Base-by-base conservation (phyloP, 2,113 vertebrate genomes). In the Upupa epops region DNA sequence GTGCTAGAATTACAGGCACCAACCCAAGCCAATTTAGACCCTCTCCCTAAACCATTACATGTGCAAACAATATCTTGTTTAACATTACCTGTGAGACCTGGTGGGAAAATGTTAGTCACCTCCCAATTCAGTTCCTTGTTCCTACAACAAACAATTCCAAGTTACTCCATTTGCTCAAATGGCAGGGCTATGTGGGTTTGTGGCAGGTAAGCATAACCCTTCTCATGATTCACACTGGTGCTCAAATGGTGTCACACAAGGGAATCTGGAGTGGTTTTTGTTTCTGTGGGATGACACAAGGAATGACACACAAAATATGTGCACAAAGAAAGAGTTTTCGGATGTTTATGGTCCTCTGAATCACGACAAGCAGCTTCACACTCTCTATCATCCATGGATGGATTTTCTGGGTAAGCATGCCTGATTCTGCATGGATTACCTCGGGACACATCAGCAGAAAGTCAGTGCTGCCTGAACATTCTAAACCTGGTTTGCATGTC, bases 401-500 rank as follows among this genome's bases (percentile, higher is more conserved):
- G 36, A 54, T 45, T 88, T 31, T 64, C 55, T 24, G 46, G 34
- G 48, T 84, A 48, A 72, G 60, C 12, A 42, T 21, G n/a, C 45
- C 40, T 45, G 37, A 51, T 69, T 56, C 69, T 61, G 74, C 66
- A 64, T 6, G 21, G 49, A 42, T 40, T 61, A 13, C 59, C 87
- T 25, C 3, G 32, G 42, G 74, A 74, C 78, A 76, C 55, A 20
- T 48, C 13, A 65, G 55, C 73, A 89, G 78, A 40, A 60, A 79
- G 19, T 31, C 42, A 71, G 65, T 0, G 1, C 65, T 60, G 29
- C 73, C 81, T 65, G 54, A 83, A 84, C 4, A 1, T 26, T 40
- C 40, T 84, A 71, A 64, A 49, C 29, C 78, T 80, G 36, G 58
- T 95, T 95, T 95, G 94, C 93, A 91, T 94, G 94, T 93, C 95